Evolutionary conservation across 2,888 invertebrate species (phyloP).

Genomic region (Drosophila rubida): DNA sequence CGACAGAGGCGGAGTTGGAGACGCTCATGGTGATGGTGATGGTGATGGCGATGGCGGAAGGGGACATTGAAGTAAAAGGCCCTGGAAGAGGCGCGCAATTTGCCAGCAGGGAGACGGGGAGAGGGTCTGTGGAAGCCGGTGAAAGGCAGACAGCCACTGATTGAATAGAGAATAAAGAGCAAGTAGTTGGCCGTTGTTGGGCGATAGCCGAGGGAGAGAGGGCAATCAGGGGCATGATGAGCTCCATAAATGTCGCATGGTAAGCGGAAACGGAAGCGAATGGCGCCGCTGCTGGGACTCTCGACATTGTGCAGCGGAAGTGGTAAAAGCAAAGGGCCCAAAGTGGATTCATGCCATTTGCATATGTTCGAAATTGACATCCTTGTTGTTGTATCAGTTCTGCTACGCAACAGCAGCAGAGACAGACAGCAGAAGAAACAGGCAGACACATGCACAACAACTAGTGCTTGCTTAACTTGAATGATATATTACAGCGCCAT

Average conservation of each 20-base stretch:
- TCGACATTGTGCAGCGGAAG: slow-evolving; percentile 61
- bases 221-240: slow-evolving; percentile 40
- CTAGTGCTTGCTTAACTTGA: slow-evolving; percentile 15
- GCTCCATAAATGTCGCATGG: slow-evolving; percentile 70
- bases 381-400: slow-evolving; percentile 21
- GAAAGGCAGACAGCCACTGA: slow-evolving; percentile 63
- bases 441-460: slow-evolving; percentile 1
- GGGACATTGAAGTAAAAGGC: no score
- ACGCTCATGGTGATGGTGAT: no score
- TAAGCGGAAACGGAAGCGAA: slow-evolving; percentile 65
- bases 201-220: slow-evolving; percentile 15
- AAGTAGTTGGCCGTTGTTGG: slow-evolving; percentile 54
- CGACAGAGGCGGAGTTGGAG: slow-evolving; percentile 5
- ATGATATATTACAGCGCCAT: slow-evolving; percentile 25
- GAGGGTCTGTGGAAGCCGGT: slow-evolving; percentile 18
- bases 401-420: slow-evolving; percentile 10
- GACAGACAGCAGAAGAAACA: neutral
- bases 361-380: slow-evolving; percentile 44
- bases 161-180: slow-evolving; percentile 73
- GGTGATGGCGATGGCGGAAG: no score
- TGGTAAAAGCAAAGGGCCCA: slow-evolving; percentile 61
- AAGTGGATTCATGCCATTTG: slow-evolving; percentile 59
- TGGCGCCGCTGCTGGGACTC: slow-evolving; percentile 67
- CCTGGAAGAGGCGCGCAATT: slow-evolving; percentile 57
- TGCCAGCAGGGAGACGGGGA: slow-evolving; percentile 43